These are phyloP conservation scores for Epinephelus awoara DNA, from an alignment of 2,797 vertebrate species.

Conservation along the genomic window DNA sequence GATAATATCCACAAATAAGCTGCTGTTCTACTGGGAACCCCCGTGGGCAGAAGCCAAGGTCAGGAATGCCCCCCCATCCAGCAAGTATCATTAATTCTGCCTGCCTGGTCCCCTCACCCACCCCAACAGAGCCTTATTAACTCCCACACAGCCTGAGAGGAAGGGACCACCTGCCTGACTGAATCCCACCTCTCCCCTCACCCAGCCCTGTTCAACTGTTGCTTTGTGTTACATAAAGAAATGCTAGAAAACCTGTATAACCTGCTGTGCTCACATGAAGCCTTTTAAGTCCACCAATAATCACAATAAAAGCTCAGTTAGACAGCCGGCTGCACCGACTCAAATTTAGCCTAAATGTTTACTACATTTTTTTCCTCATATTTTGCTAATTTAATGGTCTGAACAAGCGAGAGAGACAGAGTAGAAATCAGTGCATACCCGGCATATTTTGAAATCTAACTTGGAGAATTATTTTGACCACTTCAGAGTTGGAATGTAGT, in stretches of 20 bases:
- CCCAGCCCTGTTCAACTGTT: background rate
- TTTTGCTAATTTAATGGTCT: too few species aligned
- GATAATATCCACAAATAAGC: conserved; percentile 75
- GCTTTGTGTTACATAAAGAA: conserved; percentile 33
- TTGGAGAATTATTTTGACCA: too few species aligned
- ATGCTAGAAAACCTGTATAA: background rate
- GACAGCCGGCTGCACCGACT: background rate
- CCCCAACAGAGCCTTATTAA: conserved; percentile 60
- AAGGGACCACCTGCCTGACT: conserved; percentile 12
- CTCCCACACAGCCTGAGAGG: conserved; percentile 53
- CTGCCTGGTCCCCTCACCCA: background rate
- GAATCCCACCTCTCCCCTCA: background rate
- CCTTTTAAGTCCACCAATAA: background rate
- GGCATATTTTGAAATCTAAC: too few species aligned
- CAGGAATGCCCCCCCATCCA: conserved; percentile 67
- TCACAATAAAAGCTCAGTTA: background rate
- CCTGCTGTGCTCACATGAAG: conserved; percentile 11
- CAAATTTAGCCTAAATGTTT: background rate
- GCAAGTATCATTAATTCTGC: conserved; percentile 47
- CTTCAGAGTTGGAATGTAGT: too few species aligned
- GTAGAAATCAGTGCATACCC: too few species aligned
- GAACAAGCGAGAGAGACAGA: too few species aligned
- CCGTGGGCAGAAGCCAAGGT: conserved; percentile 55
- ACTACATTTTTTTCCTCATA: too few species aligned
- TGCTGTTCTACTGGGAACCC: conserved; percentile 44